phyloP scores from a whole-genome alignment of 2,888 invertebrate species.

The Cryptocephalus moraei region DNA sequence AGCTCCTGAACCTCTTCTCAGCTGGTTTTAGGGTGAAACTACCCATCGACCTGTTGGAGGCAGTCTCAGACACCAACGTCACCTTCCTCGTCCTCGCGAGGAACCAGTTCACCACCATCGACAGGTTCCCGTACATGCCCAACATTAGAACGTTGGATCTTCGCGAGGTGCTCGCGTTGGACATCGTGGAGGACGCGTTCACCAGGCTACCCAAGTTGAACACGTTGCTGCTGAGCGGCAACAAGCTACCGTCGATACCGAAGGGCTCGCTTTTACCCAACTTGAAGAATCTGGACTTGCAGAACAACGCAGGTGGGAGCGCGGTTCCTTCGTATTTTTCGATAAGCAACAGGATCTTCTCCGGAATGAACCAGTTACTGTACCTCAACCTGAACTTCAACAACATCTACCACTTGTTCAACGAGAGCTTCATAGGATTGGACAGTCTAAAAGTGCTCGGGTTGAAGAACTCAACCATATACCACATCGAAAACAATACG shows the following conservation, averaged over 20 bases:
- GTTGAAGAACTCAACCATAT: slow-evolving; percentile 45
- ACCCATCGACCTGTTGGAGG: slow-evolving; percentile 39
- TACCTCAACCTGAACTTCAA: slow-evolving; percentile 46
- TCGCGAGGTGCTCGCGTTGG: slow-evolving; percentile 41
- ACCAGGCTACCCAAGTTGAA: slow-evolving; percentile 43
- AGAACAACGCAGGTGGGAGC: slow-evolving; percentile 37
- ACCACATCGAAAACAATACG: slow-evolving; percentile 39
- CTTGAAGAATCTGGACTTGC: slow-evolving; percentile 43
- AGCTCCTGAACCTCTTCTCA: slow-evolving; percentile 41
- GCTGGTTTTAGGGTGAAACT: slow-evolving; percentile 45
- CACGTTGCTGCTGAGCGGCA: slow-evolving; percentile 42
- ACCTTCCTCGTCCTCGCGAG: slow-evolving; percentile 40
- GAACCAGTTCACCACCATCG: slow-evolving; percentile 48
- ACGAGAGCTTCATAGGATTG: slow-evolving; percentile 44
- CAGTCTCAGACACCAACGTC: slow-evolving; percentile 43
- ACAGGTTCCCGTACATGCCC: slow-evolving; percentile 46
- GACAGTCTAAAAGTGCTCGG: slow-evolving; percentile 40
- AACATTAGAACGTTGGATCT: slow-evolving; percentile 47
- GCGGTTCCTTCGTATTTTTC: slow-evolving; percentile 42
- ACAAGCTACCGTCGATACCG: slow-evolving; percentile 45
- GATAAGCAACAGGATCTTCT: slow-evolving; percentile 42
- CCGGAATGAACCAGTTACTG: slow-evolving; percentile 39
- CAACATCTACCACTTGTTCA: slow-evolving; percentile 42
- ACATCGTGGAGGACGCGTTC: slow-evolving; percentile 42
- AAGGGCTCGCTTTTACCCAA: slow-evolving; percentile 39